phyloP scores from a whole-genome alignment of 2,888 invertebrate genomes.

The Aleiodes leptofemur region DNA sequence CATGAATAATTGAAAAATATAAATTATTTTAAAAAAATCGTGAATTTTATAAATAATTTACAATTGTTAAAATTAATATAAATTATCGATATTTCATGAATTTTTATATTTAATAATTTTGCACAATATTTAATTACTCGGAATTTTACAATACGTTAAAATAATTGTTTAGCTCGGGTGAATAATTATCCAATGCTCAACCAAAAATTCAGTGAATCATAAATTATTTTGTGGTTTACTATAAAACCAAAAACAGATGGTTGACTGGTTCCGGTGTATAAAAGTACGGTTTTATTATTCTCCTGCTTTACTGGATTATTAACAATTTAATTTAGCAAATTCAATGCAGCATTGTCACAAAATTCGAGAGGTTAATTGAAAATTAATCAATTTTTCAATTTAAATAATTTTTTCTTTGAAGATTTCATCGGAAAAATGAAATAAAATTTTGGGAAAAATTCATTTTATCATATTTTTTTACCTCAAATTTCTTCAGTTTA shows the following conservation, averaged over 20 bases:
- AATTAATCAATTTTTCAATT: neutral
- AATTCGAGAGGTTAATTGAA: neutral
- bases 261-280: neutral
- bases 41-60: neutral
- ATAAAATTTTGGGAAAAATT: too few relatives aligned
- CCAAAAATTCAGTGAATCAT: constrained; percentile 12
- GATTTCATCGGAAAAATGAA: too few relatives aligned
- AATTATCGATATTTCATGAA: neutral
- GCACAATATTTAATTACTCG: constrained; percentile 13
- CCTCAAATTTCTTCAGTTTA: too few relatives aligned
- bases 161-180: neutral
- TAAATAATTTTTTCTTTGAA: too few relatives aligned
- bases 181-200: constrained; percentile 10
- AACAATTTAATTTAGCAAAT: constrained; percentile 11
- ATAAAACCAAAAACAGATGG: constrained; percentile 20
- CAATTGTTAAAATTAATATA: neutral
- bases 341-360: neutral
- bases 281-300: neutral
- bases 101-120: neutral
- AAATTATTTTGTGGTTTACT: constrained; percentile 10
- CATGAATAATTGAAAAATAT: too few relatives aligned
- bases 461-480: too few relatives aligned
- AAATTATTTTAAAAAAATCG: neutral
- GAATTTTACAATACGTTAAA: neutral
- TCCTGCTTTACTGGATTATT: neutral